A percentile compares a stretch with the other conserved stretches of the same genome.
These are phyloP conservation scores for Dicentrarchus labrax DNA, from an alignment of 2,113 vertebrate genomes.

Conservation along the genomic window DNA sequence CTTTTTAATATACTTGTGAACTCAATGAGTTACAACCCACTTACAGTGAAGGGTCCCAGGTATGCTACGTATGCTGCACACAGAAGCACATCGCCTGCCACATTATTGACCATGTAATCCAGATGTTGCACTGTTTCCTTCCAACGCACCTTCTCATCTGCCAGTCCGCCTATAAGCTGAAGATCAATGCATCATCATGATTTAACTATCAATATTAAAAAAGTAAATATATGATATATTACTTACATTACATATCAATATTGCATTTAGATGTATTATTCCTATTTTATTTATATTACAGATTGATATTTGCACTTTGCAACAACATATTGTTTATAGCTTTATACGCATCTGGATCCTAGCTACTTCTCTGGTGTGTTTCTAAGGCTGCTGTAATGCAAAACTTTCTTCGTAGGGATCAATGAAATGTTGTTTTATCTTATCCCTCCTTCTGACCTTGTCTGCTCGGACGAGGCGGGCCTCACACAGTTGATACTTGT, in stretches of 20 bases:
- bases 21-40: slow-evolving; percentile 43
- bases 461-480: slow-evolving; percentile 86
- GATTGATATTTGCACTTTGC: not conserved
- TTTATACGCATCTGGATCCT: not conserved
- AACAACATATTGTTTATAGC: not conserved
- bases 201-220: not conserved
- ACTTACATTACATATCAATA: too few species aligned
- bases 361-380: not conserved
- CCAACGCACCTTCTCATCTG: slow-evolving; percentile 93
- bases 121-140: slow-evolving; percentile 88
- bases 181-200: slow-evolving; percentile 11
- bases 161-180: slow-evolving; percentile 91
- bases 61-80: slow-evolving; percentile 92
- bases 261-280: too few species aligned
- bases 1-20: not conserved
- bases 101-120: slow-evolving; percentile 89
- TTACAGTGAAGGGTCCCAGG: slow-evolving; percentile 95
- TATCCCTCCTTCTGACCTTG: slow-evolving; percentile 80
- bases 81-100: slow-evolving; percentile 89
- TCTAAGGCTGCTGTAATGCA: not conserved
- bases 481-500: slow-evolving; percentile 90
- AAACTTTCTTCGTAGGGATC: not conserved
- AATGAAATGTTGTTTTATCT: not conserved
- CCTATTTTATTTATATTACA: not conserved
- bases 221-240: not conserved